Percentiles rank a stretch among this genome's conserved stretches.
These are phyloP conservation scores for Hydrotaea diabolus DNA, from an alignment of 2,888 invertebrate species.

Conservation along the genomic window DNA sequence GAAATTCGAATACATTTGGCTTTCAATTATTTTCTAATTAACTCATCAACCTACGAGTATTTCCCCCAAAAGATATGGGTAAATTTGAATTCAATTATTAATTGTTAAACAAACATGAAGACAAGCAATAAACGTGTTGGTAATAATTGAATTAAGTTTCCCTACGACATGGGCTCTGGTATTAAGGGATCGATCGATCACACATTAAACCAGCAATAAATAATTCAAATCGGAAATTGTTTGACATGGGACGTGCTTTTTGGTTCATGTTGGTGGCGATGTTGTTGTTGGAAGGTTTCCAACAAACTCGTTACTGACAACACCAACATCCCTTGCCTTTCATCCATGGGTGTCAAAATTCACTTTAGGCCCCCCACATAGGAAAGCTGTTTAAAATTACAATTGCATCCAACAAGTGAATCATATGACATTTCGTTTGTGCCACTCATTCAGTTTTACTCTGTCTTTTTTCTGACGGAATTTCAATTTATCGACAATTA, in stretches of 20 bases:
- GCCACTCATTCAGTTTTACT: not conserved
- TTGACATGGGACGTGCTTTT: conserved; percentile 44
- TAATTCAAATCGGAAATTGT: conserved; percentile 57
- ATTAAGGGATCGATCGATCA: too few species aligned
- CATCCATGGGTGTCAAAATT: conserved; percentile 18
- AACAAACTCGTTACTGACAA: too few species aligned
- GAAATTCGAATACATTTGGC: not conserved
- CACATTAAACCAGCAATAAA: not conserved
- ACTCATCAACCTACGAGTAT: conserved; percentile 43
- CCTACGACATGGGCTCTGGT: not conserved
- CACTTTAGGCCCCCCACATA: not conserved
- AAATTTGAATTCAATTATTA: conserved; percentile 21
- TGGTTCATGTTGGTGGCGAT: not conserved
- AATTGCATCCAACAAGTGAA: not conserved
- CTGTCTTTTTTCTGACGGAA: not conserved
- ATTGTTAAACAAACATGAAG: conserved; percentile 2
- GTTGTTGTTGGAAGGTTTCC: too few species aligned
- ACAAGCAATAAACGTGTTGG: conserved; percentile 41
- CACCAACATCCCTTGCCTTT: too few species aligned
- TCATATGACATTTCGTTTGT: not conserved
- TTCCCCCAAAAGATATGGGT: conserved; percentile 13
- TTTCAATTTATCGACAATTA: conserved; percentile 26
- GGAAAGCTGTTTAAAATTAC: conserved; percentile 1
- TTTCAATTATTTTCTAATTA: conserved; percentile 22
- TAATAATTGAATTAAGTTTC: conserved; percentile 43